Conservation (phyloP, 1,140 invertebrate genomes). For the honey bee (Apis mellifera) region Amel_HAv3.1 CM009933.2:10074501-10075000, state of each 20-base stretch:
- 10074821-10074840: background rate
- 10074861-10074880: no score
- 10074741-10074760: conserved; percentile 87
- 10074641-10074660: background rate
- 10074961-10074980: no score
- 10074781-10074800: conserved; percentile 87
- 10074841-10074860: background rate
- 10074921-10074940: no score
- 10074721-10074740: conserved; percentile 84
- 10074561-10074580: conserved; percentile 69
- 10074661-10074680: conserved; percentile 18
- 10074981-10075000: no score
- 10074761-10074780: conserved; percentile 87
- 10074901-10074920: no score
- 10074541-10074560: conserved; percentile 66
- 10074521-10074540: conserved; percentile 43
- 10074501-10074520: conserved; percentile 46
- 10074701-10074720: conserved; percentile 91
- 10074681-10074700: conserved; percentile 75
- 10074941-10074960: no score
- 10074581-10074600: conserved; percentile 61
- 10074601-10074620: conserved; percentile 63
- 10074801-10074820: conserved; percentile 65
- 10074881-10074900: no score
- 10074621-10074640: conserved; percentile 41